These are phyloP conservation scores for Cervus canadensis DNA, from an alignment of 2,113 vertebrate genomes.

Conservation along the genomic window DNA sequence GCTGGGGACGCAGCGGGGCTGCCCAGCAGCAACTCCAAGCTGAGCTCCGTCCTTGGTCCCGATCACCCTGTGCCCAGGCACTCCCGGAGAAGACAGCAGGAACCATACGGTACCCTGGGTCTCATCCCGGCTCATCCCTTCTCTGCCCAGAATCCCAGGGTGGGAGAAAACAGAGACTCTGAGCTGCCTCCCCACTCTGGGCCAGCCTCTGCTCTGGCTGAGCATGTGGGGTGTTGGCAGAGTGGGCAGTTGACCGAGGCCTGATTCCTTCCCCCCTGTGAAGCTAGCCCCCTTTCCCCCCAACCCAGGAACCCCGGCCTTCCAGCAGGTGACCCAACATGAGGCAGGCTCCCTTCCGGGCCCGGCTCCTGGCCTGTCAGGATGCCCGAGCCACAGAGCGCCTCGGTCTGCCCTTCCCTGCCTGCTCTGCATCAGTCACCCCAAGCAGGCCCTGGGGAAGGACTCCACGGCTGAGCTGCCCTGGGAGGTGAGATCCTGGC, in stretches of 20 bases:
- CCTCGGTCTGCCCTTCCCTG: not conserved
- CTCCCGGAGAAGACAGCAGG: not conserved
- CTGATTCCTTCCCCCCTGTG: not conserved
- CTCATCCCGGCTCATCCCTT: not conserved
- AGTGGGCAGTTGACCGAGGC: not conserved
- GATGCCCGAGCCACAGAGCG: not conserved
- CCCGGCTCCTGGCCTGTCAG: not conserved
- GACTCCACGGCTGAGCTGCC: not conserved
- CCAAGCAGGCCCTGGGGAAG: not conserved
- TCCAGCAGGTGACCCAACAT: not conserved
- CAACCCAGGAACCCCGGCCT: not conserved
- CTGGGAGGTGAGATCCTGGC: not conserved
- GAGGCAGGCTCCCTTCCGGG: not conserved
- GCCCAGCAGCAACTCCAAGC: not conserved
- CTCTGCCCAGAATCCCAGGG: not conserved
- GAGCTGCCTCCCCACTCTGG: not conserved
- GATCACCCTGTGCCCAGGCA: not conserved
- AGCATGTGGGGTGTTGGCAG: not conserved
- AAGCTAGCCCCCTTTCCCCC: not conserved
- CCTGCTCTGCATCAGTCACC: not conserved
- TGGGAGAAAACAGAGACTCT: not conserved
- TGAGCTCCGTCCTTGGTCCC: not conserved
- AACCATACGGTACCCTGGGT: not conserved
- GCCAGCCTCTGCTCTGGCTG: not conserved
- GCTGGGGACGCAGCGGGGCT: accelerated